Evolutionary conservation across 2,797 vertebrate genomes (phyloP), one percentile per base, ranked within the genome.

Genomic region (Tapirus indicus): DNA sequence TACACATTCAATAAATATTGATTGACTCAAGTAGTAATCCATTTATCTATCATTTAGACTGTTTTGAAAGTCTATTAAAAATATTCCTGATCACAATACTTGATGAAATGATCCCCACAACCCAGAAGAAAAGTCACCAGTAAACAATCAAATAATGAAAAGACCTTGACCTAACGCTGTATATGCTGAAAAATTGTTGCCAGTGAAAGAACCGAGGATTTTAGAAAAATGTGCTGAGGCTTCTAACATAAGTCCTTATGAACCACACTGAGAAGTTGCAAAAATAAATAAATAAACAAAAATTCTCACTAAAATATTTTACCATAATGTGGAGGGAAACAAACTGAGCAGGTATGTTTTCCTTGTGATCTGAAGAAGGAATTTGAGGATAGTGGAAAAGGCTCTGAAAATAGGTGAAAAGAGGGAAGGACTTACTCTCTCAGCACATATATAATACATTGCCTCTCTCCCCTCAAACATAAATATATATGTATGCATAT

Each of bases 41-140:
- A 82, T 25, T 75, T 71, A 49, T 38, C 9, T 41, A 27, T 38
- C 47, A 75, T 86, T 85, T 5, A 25, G 75, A 62, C 4, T 38
- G 6, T 60, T 82, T 85, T 54, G n/a, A 85, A 85, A 87, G 6
- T 56, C 38, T 92, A 52, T 32, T 94, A 60, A 79, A 92, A 82
- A 95, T 72, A 49, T 38, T 87, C 25, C 44, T 54, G 18, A 74
- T n/a, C 8, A 54, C 1, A 21, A 58, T 18, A 32, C 20, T 71
- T 84, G 52, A 80, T 54, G 17, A 69, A 87, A 82, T 44, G 1
- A 60, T 58, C 17, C 2, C 2, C 47, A 49, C 2, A 25, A 1
- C 13, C 21, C 52, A 6, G 60, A 80, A 74, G 23, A 56, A 69
- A 83, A 27, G 32, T 54, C 41, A 83, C 7, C n/a, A 71, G 27